A percentile compares a stretch with the other conserved stretches of the same genome.
phyloP scores from a whole-genome alignment of 2,113 vertebrate genomes.

The Heloderma charlesbogerti region DNA sequence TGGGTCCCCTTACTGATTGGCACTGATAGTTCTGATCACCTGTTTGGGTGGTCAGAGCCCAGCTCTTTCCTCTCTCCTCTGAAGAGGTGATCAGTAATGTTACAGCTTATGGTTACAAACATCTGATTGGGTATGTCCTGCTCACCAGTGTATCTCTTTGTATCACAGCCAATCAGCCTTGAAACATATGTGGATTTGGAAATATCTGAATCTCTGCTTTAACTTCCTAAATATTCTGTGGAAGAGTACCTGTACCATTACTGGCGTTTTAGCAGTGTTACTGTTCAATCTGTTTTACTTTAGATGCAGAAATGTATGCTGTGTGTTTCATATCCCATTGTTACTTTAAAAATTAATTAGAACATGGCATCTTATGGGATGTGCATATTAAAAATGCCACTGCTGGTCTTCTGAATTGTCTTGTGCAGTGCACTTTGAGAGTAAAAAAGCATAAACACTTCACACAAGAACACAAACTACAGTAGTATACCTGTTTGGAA shows the following conservation, averaged over 20 bases:
- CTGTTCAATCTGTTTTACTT: neutral
- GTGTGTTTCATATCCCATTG: neutral
- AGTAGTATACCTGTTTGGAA: neutral
- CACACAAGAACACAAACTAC: neutral
- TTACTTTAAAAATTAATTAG: conserved; percentile 11
- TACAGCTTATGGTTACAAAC: too few species aligned
- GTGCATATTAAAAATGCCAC: neutral
- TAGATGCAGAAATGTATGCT: conserved; percentile 1
- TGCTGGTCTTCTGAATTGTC: neutral
- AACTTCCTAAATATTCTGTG: neutral
- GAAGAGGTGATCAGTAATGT: neutral
- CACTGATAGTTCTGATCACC: neutral
- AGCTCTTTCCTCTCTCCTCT: neutral
- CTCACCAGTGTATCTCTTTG: neutral
- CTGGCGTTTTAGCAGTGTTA: neutral
- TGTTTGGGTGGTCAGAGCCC: neutral
- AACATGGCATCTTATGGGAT: neutral
- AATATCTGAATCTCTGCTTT: too few species aligned
- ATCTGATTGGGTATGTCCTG: neutral
- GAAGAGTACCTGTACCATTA: neutral
- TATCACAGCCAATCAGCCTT: neutral
- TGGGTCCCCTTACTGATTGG: neutral
- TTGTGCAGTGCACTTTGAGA: neutral
- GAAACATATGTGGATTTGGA: neutral
- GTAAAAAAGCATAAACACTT: neutral